These are phyloP conservation scores for Ptychadena robeensis DNA, from an alignment of 2,797 vertebrate genomes.

Conservation along the genomic window DNA sequence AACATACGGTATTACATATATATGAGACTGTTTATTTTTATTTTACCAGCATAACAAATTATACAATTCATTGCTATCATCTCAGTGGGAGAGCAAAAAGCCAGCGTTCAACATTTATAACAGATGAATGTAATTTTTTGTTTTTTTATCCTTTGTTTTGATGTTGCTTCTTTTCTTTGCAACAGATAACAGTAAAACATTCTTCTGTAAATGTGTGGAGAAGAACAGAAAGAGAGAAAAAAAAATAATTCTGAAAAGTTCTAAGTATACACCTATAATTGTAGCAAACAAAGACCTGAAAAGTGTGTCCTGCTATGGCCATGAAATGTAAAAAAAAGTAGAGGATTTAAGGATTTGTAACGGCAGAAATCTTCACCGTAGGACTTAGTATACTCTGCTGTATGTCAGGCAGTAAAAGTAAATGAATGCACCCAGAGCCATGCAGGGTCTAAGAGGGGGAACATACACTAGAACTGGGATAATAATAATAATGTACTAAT, in stretches of 20 bases:
- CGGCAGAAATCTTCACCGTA: not conserved
- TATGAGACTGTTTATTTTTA: conserved; percentile 45
- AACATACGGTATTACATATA: conserved; percentile 33
- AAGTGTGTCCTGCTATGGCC: no score
- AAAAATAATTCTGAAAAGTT: no score
- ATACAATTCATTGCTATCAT: conserved; percentile 9
- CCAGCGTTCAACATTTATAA: conserved; percentile 12
- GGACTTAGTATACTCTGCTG: not conserved
- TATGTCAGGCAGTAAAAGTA: not conserved
- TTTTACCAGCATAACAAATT: conserved; percentile 30
- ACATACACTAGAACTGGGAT: no score
- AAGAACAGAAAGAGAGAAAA: not conserved
- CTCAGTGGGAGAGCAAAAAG: conserved; percentile 3
- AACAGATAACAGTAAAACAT: not conserved
- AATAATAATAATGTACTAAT: no score
- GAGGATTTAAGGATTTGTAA: not conserved
- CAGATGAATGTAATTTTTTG: not conserved
- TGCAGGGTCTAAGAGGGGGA: no score
- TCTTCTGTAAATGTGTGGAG: not conserved
- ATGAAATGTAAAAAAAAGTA: not conserved
- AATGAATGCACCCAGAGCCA: no score
- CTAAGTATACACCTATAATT: not conserved
- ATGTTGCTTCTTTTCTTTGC: not conserved
- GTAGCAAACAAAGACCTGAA: not conserved
- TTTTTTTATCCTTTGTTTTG: conserved; percentile 2